Percentiles rank a stretch among this genome's conserved stretches.
These are phyloP conservation scores for Mamestra configurata DNA, from an alignment of 1,140 invertebrate species.

Conservation along the genomic window DNA sequence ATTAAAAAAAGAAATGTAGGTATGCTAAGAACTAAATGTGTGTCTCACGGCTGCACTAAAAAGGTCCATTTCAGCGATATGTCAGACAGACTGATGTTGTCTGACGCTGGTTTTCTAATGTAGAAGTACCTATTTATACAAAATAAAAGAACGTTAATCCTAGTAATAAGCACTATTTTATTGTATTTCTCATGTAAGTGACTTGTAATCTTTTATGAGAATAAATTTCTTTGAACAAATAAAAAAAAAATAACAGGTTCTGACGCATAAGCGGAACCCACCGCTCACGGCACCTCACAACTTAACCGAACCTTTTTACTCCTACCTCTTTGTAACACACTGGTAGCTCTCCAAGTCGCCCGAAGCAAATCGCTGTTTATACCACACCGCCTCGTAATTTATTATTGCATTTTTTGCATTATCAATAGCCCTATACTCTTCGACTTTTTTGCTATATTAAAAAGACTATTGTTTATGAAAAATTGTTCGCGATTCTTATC, in stretches of 20 bases:
- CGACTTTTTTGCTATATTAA: conserved; percentile 81
- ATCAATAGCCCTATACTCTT: conserved; percentile 84
- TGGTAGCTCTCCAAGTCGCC: conserved; percentile 84
- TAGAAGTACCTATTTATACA: too few species aligned
- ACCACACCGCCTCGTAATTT: conserved; percentile 83
- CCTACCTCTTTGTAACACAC: conserved; percentile 67
- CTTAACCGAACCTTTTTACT: conserved; percentile 55
- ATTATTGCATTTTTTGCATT: conserved; percentile 88
- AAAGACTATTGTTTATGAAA: conserved; percentile 87
- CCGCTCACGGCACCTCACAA: neutral
- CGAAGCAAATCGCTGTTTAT: conserved; percentile 85
- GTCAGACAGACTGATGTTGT: too few species aligned
- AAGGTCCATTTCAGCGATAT: too few species aligned
- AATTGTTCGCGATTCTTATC: conserved; percentile 81
- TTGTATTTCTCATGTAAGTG: too few species aligned
- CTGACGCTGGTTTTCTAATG: too few species aligned
- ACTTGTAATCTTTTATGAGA: too few species aligned
- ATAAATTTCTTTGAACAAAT: too few species aligned
- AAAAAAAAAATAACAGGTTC: neutral
- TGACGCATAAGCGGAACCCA: conserved; percentile 31
- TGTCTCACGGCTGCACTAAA: too few species aligned
- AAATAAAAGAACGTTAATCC: too few species aligned
- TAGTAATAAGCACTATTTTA: too few species aligned
- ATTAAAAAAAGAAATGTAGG: too few species aligned
- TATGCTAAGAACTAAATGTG: too few species aligned